Base-by-base conservation (phyloP, 2,888 invertebrate genomes). In the Allygus modestus region DNA sequence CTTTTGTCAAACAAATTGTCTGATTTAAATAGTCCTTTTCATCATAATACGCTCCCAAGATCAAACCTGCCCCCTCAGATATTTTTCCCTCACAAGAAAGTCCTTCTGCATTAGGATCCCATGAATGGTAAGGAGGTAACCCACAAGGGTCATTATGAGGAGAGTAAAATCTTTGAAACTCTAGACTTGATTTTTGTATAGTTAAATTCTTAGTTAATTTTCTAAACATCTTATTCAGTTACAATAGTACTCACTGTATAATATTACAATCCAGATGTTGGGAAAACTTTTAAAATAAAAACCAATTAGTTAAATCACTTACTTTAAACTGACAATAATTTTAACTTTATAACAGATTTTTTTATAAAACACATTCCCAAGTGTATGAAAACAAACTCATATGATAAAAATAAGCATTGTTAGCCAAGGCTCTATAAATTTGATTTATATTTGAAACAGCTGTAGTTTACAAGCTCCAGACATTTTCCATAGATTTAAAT, bases 31-130 rank as follows among this genome's bases (percentile, higher is more conserved):
- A 75, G 28, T 83, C 83, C 20, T 73, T 75, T 58, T 83, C 58
- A 61, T 75, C 73, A 23, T 73, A 75, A 20, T 83, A 83, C n/a
- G 75, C 83, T 5, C 83, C 83, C 26, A 83, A 26, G 41, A 83
- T 75, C 28, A 83, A 58, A 33, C 83, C 83, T 37, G 83, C 28
- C 17, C 83, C 83, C 7, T 83, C 83, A 26, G 73, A 15, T 26
- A 83, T 58, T 23, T 83, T 61, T n/a, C 83, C 83, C 46, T 75
- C 58, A 83, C 83, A 83, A 23, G 75, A 58, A 37, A 73, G 26
- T 7, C 75, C 73, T n/a, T 75, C 83, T 37, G 37, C 43, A 75
- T 75, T 28, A 20, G 54, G 54, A 23, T 83, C 75, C 83, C 83
- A 83, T n/a, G 75, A 73, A 26, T 83, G 75, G 17, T 75, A 37